Conservation (phyloP, 2,113 vertebrate genomes). For the Limanda limanda region DNA sequence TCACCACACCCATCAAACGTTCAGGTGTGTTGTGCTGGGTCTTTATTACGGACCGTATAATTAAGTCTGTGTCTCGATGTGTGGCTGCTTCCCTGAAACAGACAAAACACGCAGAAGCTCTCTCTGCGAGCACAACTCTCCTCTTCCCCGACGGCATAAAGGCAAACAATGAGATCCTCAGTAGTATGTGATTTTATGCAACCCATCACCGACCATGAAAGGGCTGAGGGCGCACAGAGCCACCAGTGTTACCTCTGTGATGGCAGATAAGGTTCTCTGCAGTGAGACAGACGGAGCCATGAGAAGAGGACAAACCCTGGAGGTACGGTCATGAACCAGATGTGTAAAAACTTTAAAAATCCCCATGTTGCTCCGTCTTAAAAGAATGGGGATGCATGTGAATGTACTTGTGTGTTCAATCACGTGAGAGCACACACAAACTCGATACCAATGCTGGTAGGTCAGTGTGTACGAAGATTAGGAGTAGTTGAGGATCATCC, state of each 20-base stretch:
- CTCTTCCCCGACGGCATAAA: background rate
- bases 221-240: slow-evolving; percentile 4
- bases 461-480: slow-evolving; percentile 31
- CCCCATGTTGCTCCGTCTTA: background rate
- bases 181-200: slow-evolving; percentile 6
- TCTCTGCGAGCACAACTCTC: too few species aligned
- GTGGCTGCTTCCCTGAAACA: slow-evolving; percentile 25
- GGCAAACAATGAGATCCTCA: slow-evolving; percentile 37
- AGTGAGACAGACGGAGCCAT: slow-evolving; percentile 7
- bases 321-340: slow-evolving; percentile 40
- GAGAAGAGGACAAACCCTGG: slow-evolving; percentile 25
- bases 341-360: slow-evolving; percentile 24
- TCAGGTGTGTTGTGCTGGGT: slow-evolving; percentile 36
- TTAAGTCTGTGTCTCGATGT: slow-evolving; percentile 37
- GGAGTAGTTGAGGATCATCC: slow-evolving; percentile 45
- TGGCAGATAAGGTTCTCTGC: slow-evolving; percentile 50
- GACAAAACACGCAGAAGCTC: background rate
- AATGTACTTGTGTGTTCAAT: slow-evolving; percentile 19
- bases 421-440: slow-evolving; percentile 37
- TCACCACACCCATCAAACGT: slow-evolving; percentile 56
- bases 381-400: slow-evolving; percentile 31
- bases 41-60: slow-evolving; percentile 35
- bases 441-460: background rate
- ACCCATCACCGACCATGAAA: slow-evolving; percentile 1
- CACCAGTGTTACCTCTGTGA: slow-evolving; percentile 39